Percentiles rank a stretch among this genome's conserved stretches.
Evolutionary conservation across 2,113 vertebrate species (phyloP).

Genomic region (Ageneiosus marmoratus): DNA sequence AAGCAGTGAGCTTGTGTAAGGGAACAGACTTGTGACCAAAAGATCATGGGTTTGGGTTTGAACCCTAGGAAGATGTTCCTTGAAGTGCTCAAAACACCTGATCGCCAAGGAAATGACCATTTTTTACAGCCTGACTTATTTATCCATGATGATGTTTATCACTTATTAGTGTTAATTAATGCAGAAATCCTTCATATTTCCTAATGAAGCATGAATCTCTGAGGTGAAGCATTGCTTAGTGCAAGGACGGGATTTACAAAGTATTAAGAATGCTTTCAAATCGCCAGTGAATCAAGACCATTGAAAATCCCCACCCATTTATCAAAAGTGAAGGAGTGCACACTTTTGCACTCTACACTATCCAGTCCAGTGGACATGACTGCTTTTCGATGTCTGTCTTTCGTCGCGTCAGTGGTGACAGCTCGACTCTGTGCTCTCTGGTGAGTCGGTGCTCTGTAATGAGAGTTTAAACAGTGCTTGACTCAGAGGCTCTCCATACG

Average conservation of each 20-base stretch:
- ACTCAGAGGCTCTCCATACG: slow-evolving; percentile 46
- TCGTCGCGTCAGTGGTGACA: neutral
- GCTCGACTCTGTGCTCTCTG: slow-evolving; percentile 10
- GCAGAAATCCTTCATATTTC: neutral
- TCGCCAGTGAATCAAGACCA: neutral
- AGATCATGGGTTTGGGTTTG: too few relatives aligned
- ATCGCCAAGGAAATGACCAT: too few relatives aligned
- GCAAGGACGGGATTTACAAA: neutral
- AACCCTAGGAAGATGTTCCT: too few relatives aligned
- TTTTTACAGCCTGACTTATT: too few relatives aligned
- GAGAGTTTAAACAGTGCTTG: slow-evolving; percentile 56
- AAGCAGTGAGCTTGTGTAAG: too few relatives aligned
- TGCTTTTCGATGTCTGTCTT: neutral
- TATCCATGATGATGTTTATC: too few relatives aligned
- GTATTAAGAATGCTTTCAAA: neutral
- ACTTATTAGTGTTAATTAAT: neutral
- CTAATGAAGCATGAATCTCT: neutral
- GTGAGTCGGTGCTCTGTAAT: slow-evolving; percentile 45
- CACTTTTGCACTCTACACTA: neutral
- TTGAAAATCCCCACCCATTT: neutral
- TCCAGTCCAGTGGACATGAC: neutral
- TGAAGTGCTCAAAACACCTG: too few relatives aligned
- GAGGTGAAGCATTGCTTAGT: neutral
- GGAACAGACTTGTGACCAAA: too few relatives aligned
- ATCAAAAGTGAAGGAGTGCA: neutral